Percentiles rank a stretch among this genome's conserved stretches.
These are phyloP conservation scores for Florisuga fusca DNA, from an alignment of 2,797 vertebrate species.

Conservation along the genomic window DNA sequence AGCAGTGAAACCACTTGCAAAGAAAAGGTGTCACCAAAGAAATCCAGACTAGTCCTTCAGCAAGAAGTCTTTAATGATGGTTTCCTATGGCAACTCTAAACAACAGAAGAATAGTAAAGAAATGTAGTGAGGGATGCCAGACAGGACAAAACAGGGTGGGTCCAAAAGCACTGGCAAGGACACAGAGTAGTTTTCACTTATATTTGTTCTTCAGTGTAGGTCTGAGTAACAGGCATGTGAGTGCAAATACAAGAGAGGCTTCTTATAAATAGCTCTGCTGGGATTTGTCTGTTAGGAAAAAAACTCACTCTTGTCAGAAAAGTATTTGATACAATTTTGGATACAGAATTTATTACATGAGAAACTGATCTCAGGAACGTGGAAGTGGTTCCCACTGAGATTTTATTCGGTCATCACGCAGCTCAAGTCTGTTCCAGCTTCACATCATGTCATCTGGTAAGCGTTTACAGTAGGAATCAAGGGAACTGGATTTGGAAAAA, in stretches of 20 bases:
- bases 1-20: background rate
- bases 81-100: background rate
- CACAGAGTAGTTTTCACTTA: background rate
- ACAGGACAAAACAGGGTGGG: background rate
- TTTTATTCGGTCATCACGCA: conserved; percentile 62
- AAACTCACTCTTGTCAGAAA: conserved; percentile 59
- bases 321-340: conserved; percentile 68
- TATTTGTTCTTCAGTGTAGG: conserved; percentile 59
- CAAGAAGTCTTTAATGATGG: background rate
- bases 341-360: conserved; percentile 72
- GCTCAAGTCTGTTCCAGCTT: conserved; percentile 47
- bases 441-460: conserved; percentile 60
- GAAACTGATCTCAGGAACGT: conserved; percentile 69
- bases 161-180: conserved; percentile 12
- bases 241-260: conserved; percentile 37
- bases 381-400: conserved; percentile 69
- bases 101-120: background rate
- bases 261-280: conserved; percentile 61
- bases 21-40: background rate
- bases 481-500: conserved; percentile 63
- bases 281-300: conserved; percentile 41
- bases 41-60: background rate
- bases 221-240: conserved; percentile 37
- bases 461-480: conserved; percentile 57
- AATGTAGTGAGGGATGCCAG: background rate